Conservation (phyloP, 2,888 invertebrate species). For the Aproaerema taeniolella region DNA sequence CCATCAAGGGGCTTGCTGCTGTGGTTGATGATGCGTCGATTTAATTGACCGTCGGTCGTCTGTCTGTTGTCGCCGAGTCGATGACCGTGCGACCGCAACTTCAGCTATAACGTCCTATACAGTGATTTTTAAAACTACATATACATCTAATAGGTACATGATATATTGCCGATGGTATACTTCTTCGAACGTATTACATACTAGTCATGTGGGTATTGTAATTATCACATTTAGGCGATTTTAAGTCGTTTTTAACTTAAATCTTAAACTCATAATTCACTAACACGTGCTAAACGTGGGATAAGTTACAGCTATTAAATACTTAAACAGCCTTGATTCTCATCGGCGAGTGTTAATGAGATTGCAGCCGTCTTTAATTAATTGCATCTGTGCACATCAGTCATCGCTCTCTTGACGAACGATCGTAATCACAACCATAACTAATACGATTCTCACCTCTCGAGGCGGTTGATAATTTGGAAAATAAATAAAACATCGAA, state of each 20-base stretch:
- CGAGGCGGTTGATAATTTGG: slow-evolving; percentile 3
- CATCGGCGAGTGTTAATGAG: slow-evolving; percentile 11
- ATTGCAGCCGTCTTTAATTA: slow-evolving; percentile 9
- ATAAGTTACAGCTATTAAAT: slow-evolving; percentile 4
- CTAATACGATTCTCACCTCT: slow-evolving; percentile 32
- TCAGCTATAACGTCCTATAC: slow-evolving; percentile 32
- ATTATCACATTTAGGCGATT: too few species aligned
- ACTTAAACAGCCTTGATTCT: slow-evolving; percentile 4
- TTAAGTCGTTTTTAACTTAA: too few species aligned
- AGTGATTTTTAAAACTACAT: too few species aligned
- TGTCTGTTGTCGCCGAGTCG: slow-evolving; percentile 39
- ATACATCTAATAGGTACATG: too few species aligned
- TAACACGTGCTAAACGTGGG: too few species aligned
- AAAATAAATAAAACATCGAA: slow-evolving; percentile 13
- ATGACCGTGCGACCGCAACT: slow-evolving; percentile 58
- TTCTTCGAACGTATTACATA: too few species aligned
- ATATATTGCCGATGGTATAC: too few species aligned
- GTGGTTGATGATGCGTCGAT: slow-evolving; percentile 27
- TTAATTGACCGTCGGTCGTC: slow-evolving; percentile 42
- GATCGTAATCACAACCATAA: slow-evolving; percentile 25
- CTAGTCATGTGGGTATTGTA: too few species aligned
- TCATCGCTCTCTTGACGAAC: slow-evolving; percentile 10
- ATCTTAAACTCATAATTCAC: too few species aligned
- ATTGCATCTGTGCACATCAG: slow-evolving; percentile 17
- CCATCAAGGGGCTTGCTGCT: not conserved